phyloP scores from a whole-genome alignment of 1,140 invertebrate species.

The Lutraria rhynchaena region DNA sequence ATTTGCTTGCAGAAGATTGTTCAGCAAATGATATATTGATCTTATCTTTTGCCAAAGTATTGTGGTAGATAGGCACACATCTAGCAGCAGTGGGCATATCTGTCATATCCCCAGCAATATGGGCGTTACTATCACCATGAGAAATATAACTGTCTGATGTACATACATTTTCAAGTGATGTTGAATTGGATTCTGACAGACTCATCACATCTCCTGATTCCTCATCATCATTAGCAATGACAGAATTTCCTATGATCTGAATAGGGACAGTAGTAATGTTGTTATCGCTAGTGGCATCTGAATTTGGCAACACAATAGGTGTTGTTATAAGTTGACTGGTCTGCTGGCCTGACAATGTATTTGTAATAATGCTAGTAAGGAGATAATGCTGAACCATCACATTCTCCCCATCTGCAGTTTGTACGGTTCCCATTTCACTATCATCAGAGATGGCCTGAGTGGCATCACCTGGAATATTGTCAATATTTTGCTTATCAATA shows the following conservation, averaged over 20 bases:
- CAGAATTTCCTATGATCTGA: conserved; percentile 12
- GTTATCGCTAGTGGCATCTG: neutral
- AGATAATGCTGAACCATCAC: conserved; percentile 52
- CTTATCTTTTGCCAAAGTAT: neutral
- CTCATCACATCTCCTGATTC: neutral
- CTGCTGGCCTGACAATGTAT: conserved; percentile 41
- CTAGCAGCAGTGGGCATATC: neutral
- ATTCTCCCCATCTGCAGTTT: conserved; percentile 36
- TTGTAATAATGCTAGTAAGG: conserved; percentile 55
- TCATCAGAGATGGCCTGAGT: too few species aligned
- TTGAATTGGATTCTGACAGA: neutral
- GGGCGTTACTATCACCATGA: neutral
- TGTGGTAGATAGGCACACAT: conserved; percentile 9
- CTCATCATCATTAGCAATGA: neutral
- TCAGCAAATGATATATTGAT: conserved; percentile 21
- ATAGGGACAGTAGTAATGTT: neutral
- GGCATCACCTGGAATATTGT: too few species aligned
- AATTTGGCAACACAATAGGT: conserved; percentile 35
- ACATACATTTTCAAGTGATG: neutral
- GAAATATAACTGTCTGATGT: neutral
- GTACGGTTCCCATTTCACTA: neutral
- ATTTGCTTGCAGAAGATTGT: neutral
- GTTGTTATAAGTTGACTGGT: conserved; percentile 45
- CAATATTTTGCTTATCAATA: neutral
- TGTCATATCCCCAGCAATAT: neutral